Evolutionary conservation across 2,797 vertebrate genomes (phyloP).

Genomic region (Mus spretus): DNA sequence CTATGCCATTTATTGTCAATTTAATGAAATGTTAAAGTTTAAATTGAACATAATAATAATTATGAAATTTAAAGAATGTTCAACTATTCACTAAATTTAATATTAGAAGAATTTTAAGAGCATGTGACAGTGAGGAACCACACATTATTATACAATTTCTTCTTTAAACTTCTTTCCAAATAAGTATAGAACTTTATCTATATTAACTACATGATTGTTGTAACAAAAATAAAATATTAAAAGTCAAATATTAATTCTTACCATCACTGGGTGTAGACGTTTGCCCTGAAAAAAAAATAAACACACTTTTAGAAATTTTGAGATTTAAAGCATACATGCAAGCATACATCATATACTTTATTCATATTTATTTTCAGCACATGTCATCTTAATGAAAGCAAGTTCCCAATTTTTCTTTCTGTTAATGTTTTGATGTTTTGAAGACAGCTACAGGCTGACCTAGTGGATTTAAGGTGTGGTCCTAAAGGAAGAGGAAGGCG

Average conservation of each 20-base stretch:
- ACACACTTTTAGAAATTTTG: slow-evolving; percentile 40
- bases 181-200: neutral
- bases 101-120: neutral
- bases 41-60: neutral
- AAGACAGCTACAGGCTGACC: neutral
- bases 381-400: neutral
- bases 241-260: slow-evolving; percentile 74
- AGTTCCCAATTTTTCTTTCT: neutral
- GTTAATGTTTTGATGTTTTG: neutral
- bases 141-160: neutral
- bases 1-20: neutral
- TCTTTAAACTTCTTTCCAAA: neutral
- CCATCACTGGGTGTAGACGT: rapidly evolving
- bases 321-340: neutral
- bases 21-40: slow-evolving; percentile 20
- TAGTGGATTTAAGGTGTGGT: neutral
- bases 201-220: neutral
- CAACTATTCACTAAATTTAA: neutral
- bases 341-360: neutral
- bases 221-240: slow-evolving; percentile 22
- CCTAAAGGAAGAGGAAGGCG: neutral
- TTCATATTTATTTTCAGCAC: neutral
- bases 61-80: neutral
- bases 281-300: slow-evolving; percentile 49
- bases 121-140: neutral